Evolutionary conservation across 2,113 vertebrate genomes (phyloP).

Genomic region (Callipepla californica): DNA sequence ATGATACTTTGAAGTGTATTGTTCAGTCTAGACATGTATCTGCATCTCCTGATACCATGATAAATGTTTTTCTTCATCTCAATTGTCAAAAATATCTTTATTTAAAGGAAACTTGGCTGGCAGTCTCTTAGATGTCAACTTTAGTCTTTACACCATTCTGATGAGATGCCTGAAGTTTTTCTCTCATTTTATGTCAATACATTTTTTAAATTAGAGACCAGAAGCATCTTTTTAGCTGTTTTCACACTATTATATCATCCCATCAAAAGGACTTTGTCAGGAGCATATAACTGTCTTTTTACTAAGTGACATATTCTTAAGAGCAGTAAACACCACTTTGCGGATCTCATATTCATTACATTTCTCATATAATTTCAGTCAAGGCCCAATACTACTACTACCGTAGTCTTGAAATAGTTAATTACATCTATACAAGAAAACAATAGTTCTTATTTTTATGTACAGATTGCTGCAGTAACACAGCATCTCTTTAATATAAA

Average conservation of each 20-base stretch:
- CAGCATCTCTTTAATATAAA: background rate
- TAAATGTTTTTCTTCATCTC: background rate
- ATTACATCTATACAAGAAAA: background rate
- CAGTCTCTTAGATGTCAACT: background rate
- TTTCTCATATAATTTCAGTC: background rate
- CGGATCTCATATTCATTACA: background rate
- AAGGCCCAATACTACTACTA: background rate
- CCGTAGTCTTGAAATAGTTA: background rate
- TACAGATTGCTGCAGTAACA: background rate
- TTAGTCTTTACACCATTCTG: background rate
- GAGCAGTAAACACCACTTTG: background rate
- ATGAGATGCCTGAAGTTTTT: background rate
- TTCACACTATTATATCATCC: background rate
- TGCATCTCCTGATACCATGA: background rate
- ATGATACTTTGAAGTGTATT: rapidly evolving
- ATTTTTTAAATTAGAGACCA: background rate
- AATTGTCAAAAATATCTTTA: background rate
- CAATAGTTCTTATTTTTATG: background rate
- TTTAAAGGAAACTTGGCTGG: background rate
- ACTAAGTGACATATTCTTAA: background rate
- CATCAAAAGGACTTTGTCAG: background rate
- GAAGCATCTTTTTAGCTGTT: background rate
- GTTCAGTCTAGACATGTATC: background rate
- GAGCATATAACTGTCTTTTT: background rate
- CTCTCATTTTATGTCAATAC: background rate